Base-by-base conservation (phyloP, 1,140 invertebrate genomes). In the Hesperophylax magnus region DNA sequence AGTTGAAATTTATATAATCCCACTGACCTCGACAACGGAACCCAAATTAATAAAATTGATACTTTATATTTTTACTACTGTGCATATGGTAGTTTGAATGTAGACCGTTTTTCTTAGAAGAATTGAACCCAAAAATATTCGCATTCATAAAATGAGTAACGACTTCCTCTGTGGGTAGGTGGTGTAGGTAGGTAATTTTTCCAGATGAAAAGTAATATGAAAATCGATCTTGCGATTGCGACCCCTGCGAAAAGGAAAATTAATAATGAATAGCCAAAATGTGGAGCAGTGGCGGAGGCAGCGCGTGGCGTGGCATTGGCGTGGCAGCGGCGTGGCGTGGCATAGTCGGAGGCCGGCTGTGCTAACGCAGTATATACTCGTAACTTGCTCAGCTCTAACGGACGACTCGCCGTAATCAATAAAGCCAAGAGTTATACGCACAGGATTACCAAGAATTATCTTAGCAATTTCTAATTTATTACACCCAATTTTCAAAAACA, bases 361-460 rank as follows among this genome's bases (percentile, higher is more conserved):
- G 27, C 75, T 60, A 61, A 63, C 53, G 56, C 56, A 27, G 75
- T 77, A 63, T 76, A 80, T 81, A 14, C 39, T 47, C 39, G 39
- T 47, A 83, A 82, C 75, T 81, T 76, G 82, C 74, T 83, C 82
- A 77, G 82, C 74, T 76, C 82, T 81, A 78, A 81, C 82, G 79
- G 79, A 83, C 79, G 79, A 83, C 81, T 81, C 82, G 77, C 81
- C 58, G 82, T 79, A 83, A 83, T 83, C 82, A 83, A 83, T 83
- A 83, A 83, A 83, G 82, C 79, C 82, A 83, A 83, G 82, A 83
- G 82, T 83, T 83, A 83, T 83, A 83, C 78, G 82, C 82, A 83
- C 82, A 83, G n/a, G 76, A 60, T 75, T 76, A 31, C 58, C 56
- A 67, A 17, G 27, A 79, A 56, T 17, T n/a, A n/a, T 15, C 76